Evolutionary conservation across 2,113 vertebrate genomes (phyloP).

Genomic region (Nycticryphes semicollaris): DNA sequence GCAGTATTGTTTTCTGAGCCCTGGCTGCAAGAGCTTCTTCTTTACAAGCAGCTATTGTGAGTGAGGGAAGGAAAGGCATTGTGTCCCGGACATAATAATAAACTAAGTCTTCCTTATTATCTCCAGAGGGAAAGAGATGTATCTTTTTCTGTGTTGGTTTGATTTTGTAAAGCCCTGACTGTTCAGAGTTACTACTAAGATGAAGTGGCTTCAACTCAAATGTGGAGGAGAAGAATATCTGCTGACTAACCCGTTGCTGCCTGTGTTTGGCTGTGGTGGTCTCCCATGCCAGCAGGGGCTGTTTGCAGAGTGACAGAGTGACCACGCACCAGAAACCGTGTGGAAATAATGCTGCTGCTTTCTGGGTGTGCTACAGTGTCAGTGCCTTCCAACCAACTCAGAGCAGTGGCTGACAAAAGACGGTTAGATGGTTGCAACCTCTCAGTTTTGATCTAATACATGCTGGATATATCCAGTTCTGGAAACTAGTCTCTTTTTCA

Average conservation of each 20-base stretch:
- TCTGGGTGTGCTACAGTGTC: not conserved
- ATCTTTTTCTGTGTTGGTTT: not conserved
- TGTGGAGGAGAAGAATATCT: not conserved
- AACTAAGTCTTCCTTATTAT: not conserved
- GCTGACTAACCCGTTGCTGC: not conserved
- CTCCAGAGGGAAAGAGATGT: not conserved
- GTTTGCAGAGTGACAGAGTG: not conserved
- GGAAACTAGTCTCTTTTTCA: not conserved
- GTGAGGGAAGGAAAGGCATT: conserved; percentile 7
- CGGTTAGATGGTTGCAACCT: not conserved
- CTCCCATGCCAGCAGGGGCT: not conserved
- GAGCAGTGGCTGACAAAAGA: not conserved
- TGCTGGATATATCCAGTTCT: not conserved
- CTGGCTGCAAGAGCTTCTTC: not conserved
- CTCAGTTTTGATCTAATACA: not conserved
- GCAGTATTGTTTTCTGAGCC: not conserved
- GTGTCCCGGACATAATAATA: not conserved
- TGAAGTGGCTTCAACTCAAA: not conserved
- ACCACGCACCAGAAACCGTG: accelerated
- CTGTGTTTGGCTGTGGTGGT: accelerated
- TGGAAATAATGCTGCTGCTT: not conserved
- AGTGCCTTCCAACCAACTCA: not conserved
- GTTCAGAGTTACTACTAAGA: not conserved
- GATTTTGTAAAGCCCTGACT: not conserved
- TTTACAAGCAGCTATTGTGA: conserved; percentile 27